Base-by-base conservation (phyloP, 2,888 invertebrate genomes). In the Caenorhabditis drosophilae region DNA sequence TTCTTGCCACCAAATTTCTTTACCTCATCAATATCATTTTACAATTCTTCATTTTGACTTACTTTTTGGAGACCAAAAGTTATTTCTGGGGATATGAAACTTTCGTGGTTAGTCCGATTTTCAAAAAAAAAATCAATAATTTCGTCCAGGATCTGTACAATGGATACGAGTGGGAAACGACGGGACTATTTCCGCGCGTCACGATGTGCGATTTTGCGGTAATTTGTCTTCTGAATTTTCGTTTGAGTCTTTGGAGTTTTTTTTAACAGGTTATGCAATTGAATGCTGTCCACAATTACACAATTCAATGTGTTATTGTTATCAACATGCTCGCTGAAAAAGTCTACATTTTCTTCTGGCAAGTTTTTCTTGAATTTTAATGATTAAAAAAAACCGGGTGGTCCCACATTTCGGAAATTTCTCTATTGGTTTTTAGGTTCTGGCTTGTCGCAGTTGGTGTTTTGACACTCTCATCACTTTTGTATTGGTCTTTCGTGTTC, bases 391-490 rank as follows among this genome's bases (percentile, higher is more conserved):
- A n/a, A n/a, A n/a, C n/a, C n/a, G n/a, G n/a, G n/a, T n/a, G n/a
- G n/a, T n/a, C n/a, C n/a, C n/a, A n/a, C n/a, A n/a, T n/a, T n/a
- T n/a, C n/a, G n/a, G n/a, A n/a, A n/a, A n/a, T n/a, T n/a, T n/a
- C n/a, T n/a, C n/a, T n/a, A n/a, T n/a, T n/a, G n/a, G n/a, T 50
- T 51, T 50, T n/a, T 49, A 68, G 72, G 76, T 81, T 81, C 70
- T 81, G 81, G 81, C 81, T 82, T 60, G 35, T 81, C 15, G 61
- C 78, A n/a, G 75, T 81, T 38, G 82, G 80, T n/a, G 55, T 71
- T 12, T 58, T 79, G 31, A 64, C 73, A 20, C 27, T 55, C 20
- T 15, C 38, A 16, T 73, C 74, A 16, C 47, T 79, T 23, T 9
- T 72, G 26, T 80, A 80, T 57, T 79, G 79, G 79, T 22, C 66